These are phyloP conservation scores for Ispidina picta DNA, from an alignment of 2,797 vertebrate genomes.

Conservation along the genomic window DNA sequence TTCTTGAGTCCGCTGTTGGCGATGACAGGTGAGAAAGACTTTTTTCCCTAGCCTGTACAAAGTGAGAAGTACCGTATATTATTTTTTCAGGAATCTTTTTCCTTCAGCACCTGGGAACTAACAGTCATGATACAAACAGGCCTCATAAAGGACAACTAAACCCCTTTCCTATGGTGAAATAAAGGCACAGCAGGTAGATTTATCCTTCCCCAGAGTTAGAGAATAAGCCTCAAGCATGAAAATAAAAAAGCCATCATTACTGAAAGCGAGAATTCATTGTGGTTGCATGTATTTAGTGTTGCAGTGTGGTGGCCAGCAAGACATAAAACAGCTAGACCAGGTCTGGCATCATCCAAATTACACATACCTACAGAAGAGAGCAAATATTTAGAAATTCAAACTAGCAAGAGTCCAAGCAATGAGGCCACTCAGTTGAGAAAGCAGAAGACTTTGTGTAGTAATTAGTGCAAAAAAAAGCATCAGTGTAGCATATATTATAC, in stretches of 20 bases:
- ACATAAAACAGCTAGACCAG: not conserved
- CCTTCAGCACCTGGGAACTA: not conserved
- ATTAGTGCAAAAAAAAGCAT: not conserved
- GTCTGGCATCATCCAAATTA: not conserved
- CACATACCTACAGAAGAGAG: not conserved
- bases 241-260: not conserved
- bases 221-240: not conserved
- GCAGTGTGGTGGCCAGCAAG: not conserved
- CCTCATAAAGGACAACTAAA: not conserved
- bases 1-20: not conserved
- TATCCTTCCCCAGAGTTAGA: not conserved
- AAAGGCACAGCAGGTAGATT: not conserved
- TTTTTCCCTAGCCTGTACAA: not conserved
- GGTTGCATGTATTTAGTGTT: not conserved
- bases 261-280: not conserved
- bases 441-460: not conserved
- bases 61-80: not conserved
- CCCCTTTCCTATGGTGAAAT: not conserved
- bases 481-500: not conserved
- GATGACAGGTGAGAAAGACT: not conserved
- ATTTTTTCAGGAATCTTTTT: not conserved
- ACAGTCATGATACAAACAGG: not conserved
- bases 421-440: not conserved
- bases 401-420: not conserved
- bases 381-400: constrained; percentile 9